Conservation (phyloP, 2,888 invertebrate genomes). For the Eupithecia exiguata region DNA sequence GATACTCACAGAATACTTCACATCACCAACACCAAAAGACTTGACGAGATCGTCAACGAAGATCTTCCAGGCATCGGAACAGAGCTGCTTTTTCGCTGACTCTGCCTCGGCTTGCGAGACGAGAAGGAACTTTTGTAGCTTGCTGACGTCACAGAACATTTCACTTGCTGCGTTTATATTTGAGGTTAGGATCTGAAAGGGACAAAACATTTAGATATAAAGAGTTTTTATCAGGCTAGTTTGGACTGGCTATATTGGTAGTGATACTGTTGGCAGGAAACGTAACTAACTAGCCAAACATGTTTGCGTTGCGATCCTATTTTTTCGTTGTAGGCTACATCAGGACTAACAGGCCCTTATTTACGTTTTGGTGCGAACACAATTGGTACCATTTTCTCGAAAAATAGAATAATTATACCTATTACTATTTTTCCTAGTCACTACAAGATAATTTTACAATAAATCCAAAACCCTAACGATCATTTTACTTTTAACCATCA, state of each 20-base stretch:
- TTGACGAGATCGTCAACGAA: conserved; percentile 68
- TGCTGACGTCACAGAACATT: conserved; percentile 73
- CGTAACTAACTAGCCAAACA: too few relatives aligned
- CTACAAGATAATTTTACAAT: neutral
- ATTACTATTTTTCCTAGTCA: neutral
- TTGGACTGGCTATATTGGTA: neutral
- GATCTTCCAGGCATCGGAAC: conserved; percentile 69
- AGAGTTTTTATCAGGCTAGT: neutral
- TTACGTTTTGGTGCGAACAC: too few relatives aligned
- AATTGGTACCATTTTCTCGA: too few relatives aligned
- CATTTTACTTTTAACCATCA: too few relatives aligned
- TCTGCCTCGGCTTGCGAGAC: conserved; percentile 60
- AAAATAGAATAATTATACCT: too few relatives aligned
- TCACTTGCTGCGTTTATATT: conserved; percentile 67
- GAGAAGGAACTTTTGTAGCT: conserved; percentile 66
- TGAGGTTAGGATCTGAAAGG: conserved; percentile 67
- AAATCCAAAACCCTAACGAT: neutral
- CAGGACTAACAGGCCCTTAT: too few relatives aligned
- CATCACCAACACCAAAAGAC: conserved; percentile 72
- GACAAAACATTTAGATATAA: neutral
- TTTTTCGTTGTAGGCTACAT: too few relatives aligned
- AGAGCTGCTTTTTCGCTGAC: conserved; percentile 61
- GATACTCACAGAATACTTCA: conserved; percentile 70
- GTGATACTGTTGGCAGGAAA: neutral
- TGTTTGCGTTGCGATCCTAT: too few relatives aligned